phyloP scores from a whole-genome alignment of 2,888 invertebrate species.

The Eristalinus aeneus region DNA sequence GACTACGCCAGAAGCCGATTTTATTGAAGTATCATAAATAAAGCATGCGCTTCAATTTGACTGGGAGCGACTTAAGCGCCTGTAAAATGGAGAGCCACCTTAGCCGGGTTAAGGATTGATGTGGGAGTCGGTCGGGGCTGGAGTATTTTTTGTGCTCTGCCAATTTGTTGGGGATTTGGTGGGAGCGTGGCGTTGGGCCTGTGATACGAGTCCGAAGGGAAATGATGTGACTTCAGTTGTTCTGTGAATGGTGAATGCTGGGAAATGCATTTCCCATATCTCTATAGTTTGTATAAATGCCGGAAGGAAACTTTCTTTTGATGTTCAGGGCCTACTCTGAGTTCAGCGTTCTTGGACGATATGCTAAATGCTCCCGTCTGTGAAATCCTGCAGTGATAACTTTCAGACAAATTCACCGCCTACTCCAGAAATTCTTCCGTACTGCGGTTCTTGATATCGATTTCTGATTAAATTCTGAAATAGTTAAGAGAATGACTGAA shows the following conservation, averaged over 20 bases:
- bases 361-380: no score
- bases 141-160: background rate
- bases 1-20: conserved; percentile 43
- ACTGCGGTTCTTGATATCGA: no score
- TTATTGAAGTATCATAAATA: conserved; percentile 71
- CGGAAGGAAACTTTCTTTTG: no score
- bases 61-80: conserved; percentile 66
- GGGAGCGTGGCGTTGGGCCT: background rate
- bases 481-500: no score
- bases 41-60: conserved; percentile 70
- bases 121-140: conserved; percentile 14
- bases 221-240: background rate
- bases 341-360: no score
- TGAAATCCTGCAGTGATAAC: no score
- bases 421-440: no score
- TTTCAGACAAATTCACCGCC: no score
- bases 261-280: background rate
- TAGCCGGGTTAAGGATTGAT: conserved; percentile 48
- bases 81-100: conserved; percentile 58
- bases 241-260: background rate
- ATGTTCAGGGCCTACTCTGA: no score
- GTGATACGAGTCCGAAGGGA: background rate
- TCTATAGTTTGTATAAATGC: background rate
- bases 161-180: conserved; percentile 39
- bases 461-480: no score